Base-by-base conservation (phyloP, 2,888 invertebrate genomes). In the Dasypogon diadema region DNA sequence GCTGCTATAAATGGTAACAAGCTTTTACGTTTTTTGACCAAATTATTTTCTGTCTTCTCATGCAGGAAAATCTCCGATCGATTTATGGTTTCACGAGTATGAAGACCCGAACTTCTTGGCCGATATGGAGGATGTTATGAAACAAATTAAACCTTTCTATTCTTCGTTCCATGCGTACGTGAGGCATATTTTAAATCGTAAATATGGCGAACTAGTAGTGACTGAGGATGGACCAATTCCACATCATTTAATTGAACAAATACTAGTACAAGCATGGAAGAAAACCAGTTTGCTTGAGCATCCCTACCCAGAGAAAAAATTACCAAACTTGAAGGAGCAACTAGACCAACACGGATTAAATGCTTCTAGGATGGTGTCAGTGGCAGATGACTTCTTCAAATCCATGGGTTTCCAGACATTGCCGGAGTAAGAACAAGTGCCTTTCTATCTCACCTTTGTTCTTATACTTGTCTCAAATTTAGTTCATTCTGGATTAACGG, bases 91-190 rank as follows among this genome's bases (percentile, higher is more conserved):
- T 46, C 80, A 80, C 8, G 82, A 81, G 58, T 82, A 84, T 70
- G 80, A 81, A 58, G 82, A 81, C 78, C 78, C 80, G 22, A 80
- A 83, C 68, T 82, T 84, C 77, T 75, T 85, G 0, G 76, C 80
- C 48, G 84, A 84, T 77, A 84, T 85, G 84, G 81, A 83, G 73
- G 79, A 81, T n/a, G 84, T 84, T 0, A 84, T 93, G 89, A 88
- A 90, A 80, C 90, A 93, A 82, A 87, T 97, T 75, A 91, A 90
- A 82, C 96, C 96, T 0, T 84, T 97, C 0, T 97, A 97, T 83
- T 86, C 91, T 72, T 91, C 95, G 81, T 86, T 96, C 18, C 96
- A 96, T 83, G 94, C 93, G 0, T 96, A 94, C 80, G 90, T 95
- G 2, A 88, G 95, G 77, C 88, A 90, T 79, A 89, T 91, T 72